Conservation (phyloP, 2,888 invertebrate genomes). For the Imbricaverruca yamaguchii region DNA sequence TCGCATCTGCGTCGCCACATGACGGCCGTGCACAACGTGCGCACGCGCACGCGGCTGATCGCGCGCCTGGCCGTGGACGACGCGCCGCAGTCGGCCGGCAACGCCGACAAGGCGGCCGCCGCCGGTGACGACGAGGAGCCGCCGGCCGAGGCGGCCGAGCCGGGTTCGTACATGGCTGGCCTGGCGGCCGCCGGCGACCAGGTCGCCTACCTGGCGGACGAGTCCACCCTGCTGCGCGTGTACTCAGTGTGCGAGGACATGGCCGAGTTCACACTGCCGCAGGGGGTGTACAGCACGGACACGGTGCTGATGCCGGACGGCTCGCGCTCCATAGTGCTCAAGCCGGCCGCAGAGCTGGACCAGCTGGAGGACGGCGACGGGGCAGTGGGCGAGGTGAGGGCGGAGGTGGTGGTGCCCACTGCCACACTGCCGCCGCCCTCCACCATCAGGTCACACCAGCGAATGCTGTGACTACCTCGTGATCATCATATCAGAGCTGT, state of each 20-base stretch:
- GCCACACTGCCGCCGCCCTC: neutral
- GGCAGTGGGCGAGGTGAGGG: neutral
- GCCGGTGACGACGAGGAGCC: neutral
- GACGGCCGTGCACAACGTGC: constrained; percentile 2
- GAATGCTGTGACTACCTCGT: neutral
- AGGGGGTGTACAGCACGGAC: constrained; percentile 4
- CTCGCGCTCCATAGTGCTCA: neutral
- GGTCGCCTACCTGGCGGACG: neutral
- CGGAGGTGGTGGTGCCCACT: neutral
- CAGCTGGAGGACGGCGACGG: neutral
- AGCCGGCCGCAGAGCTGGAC: neutral
- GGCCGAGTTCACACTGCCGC: constrained; percentile 11
- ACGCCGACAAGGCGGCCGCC: neutral
- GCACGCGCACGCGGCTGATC: constrained; percentile 13
- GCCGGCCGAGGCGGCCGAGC: neutral
- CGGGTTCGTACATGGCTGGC: neutral
- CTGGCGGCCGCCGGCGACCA: neutral
- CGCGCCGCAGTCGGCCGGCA: neutral
- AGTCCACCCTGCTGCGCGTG: neutral
- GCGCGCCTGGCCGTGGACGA: neutral
- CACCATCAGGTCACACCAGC: neutral
- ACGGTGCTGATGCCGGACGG: neutral
- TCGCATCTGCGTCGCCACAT: constrained; percentile 20
- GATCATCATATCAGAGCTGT: no score
- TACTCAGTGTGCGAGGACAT: constrained; percentile 4